A percentile compares a stretch with the other conserved stretches of the same genome.
Evolutionary conservation across 2,888 invertebrate species (phyloP).

Genomic region (Pollenia griseotomentosa): DNA sequence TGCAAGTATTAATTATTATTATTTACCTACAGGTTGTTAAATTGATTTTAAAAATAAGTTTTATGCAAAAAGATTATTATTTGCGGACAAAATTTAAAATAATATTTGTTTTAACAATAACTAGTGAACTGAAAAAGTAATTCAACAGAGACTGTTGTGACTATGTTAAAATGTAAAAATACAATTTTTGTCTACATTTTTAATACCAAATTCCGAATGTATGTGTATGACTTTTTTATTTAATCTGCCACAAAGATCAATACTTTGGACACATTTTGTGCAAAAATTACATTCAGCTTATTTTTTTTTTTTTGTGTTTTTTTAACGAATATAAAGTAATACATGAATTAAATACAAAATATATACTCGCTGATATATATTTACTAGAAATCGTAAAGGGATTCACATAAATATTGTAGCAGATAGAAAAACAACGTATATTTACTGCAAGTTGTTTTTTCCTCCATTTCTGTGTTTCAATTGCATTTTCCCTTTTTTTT

Average conservation of each 20-base stretch:
- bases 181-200: not conserved
- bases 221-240: not conserved
- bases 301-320: not conserved
- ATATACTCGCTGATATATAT: not conserved
- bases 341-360: slow-evolving; percentile 1
- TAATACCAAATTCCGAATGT: slow-evolving; percentile 8
- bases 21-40: not conserved
- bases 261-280: slow-evolving; percentile 9
- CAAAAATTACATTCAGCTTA: slow-evolving; percentile 7
- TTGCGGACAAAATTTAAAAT: slow-evolving; percentile 1
- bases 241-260: slow-evolving; percentile 12
- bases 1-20: slow-evolving; percentile 32
- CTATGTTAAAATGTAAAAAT: slow-evolving; percentile 7
- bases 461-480: too few relatives aligned
- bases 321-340: not conserved
- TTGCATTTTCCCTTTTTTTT: too few relatives aligned
- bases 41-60: slow-evolving; percentile 30
- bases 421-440: not conserved
- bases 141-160: not conserved
- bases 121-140: not conserved
- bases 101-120: not conserved
- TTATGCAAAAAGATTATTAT: not conserved
- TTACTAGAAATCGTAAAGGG: slow-evolving; percentile 16
- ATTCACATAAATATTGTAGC: slow-evolving; percentile 12
- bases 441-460: slow-evolving; percentile 1